Evolutionary conservation across 2,888 invertebrate species (phyloP).

Genomic region (Formica aserva): DNA sequence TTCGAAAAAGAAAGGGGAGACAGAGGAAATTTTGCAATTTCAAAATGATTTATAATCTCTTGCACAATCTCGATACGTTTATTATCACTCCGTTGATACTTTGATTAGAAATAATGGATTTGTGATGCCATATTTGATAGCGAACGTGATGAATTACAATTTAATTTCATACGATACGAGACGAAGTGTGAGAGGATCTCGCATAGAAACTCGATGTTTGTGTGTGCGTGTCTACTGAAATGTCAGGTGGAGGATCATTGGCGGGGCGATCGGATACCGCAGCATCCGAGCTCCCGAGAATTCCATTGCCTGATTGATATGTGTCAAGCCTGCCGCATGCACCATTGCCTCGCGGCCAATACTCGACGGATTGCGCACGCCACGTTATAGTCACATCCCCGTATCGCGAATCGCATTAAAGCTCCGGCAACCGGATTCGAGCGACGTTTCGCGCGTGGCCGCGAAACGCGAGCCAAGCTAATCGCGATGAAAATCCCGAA

Average conservation of each 20-base stretch:
- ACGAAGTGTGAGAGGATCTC: conserved; percentile 28
- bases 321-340: conserved; percentile 80
- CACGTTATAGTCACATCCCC: conserved; percentile 66
- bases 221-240: conserved; percentile 24
- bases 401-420: conserved; percentile 68
- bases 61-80: neutral
- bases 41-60: neutral
- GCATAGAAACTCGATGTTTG: conserved; percentile 3
- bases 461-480: conserved; percentile 44
- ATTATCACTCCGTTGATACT: neutral
- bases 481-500: conserved; percentile 39
- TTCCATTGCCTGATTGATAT: conserved; percentile 82
- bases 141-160: conserved; percentile 16
- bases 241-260: conserved; percentile 53
- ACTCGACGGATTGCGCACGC: conserved; percentile 66
- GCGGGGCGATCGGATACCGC: conserved; percentile 62
- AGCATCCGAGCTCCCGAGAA: conserved; percentile 70
- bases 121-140: neutral
- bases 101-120: conserved; percentile 41
- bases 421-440: conserved; percentile 63
- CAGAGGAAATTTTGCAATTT: neutral
- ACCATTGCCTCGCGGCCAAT: conserved; percentile 73
- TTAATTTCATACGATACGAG: conserved; percentile 41
- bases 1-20: neutral
- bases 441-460: conserved; percentile 42